These are phyloP conservation scores for Pantherophis alleghaniensis DNA, from an alignment of 2,797 vertebrate species.

Conservation along the genomic window DNA sequence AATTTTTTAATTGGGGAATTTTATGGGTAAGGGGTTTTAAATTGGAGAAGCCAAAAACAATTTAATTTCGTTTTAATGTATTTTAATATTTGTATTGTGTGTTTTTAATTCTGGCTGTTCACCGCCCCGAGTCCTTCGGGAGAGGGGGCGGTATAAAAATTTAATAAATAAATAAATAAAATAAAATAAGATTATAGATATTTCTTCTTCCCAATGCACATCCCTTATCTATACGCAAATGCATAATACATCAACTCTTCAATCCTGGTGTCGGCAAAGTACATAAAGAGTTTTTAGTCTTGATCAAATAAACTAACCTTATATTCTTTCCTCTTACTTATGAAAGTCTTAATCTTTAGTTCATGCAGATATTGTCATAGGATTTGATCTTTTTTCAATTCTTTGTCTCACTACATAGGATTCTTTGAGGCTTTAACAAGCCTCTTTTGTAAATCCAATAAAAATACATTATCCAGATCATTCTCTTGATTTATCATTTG, in stretches of 20 bases:
- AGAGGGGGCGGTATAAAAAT: no score
- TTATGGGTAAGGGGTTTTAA: no score
- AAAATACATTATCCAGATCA: no score
- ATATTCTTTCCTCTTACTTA: background rate
- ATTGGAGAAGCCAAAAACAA: no score
- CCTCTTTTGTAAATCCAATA: background rate
- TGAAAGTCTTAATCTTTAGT: background rate
- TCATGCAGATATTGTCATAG: background rate
- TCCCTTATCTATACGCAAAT: background rate
- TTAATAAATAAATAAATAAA: no score
- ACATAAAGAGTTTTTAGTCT: background rate
- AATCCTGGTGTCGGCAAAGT: background rate
- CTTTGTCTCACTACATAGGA: background rate
- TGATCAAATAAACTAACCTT: background rate
- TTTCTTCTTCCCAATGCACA: background rate
- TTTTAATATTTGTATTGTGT: no score
- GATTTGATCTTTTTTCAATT: background rate
- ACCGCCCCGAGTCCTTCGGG: no score
- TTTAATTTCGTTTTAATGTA: no score
- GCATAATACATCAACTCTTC: background rate
- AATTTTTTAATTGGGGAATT: no score
- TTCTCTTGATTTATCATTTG: no score
- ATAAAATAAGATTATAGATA: background rate
- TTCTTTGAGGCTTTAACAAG: background rate
- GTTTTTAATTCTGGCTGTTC: no score